These are phyloP conservation scores for Athene noctua DNA, from an alignment of 2,113 vertebrate genomes.

Conservation along the genomic window DNA sequence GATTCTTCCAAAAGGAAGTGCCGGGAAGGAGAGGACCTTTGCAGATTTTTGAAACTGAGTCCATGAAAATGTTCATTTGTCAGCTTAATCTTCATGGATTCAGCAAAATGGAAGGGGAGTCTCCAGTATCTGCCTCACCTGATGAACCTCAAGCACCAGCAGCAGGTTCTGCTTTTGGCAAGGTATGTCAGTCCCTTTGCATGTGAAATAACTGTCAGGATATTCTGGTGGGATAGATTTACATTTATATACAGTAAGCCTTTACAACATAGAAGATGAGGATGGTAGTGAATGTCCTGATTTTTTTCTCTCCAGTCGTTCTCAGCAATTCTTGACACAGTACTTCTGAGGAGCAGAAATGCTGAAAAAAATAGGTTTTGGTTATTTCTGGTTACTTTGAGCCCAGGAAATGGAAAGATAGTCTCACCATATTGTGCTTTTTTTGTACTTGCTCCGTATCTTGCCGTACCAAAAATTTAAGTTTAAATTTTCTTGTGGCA, in stretches of 20 bases:
- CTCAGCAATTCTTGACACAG: background rate
- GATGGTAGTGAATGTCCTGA: background rate
- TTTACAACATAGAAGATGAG: background rate
- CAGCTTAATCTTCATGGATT: conserved; percentile 30
- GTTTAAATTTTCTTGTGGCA: background rate
- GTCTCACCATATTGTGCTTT: background rate
- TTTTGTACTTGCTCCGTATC: background rate
- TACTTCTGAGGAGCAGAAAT: background rate
- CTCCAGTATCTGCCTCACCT: background rate
- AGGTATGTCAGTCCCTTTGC: background rate
- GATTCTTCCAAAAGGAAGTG: conserved; percentile 31
- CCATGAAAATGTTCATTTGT: background rate
- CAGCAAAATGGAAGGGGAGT: background rate
- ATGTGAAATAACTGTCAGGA: background rate
- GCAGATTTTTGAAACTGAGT: conserved; percentile 1
- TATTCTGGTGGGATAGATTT: background rate
- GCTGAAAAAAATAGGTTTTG: background rate
- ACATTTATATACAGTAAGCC: background rate
- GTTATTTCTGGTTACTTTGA: background rate
- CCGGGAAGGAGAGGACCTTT: background rate
- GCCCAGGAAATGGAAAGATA: background rate
- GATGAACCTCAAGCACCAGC: background rate
- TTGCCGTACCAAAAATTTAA: background rate
- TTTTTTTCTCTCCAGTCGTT: background rate
- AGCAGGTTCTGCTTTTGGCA: background rate